A percentile compares a stretch with the other conserved stretches of the same genome.
Conservation (phyloP, 2,113 vertebrate genomes). For the Peucedramus taeniatus region DNA sequence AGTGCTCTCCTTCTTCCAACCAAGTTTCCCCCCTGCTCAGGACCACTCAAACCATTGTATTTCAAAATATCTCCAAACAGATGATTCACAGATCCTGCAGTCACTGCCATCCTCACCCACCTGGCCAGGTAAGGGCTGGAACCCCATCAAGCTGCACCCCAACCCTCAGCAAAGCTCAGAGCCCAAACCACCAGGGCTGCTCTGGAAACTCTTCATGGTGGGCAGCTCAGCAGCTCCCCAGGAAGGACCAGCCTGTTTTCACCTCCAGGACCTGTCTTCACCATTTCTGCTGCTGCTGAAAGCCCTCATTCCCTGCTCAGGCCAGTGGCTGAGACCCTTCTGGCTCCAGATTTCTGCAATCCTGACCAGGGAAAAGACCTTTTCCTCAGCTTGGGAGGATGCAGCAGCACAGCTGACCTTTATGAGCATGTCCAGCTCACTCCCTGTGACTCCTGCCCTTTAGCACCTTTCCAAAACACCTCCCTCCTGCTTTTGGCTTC, state of each 20-base stretch:
- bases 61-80: background rate
- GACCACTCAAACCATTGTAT: background rate
- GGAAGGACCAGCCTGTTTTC: background rate
- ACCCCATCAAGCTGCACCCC: background rate
- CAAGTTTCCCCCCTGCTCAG: background rate
- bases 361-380: background rate
- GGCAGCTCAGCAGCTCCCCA: background rate
- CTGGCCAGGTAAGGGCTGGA: background rate
- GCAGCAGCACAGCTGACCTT: background rate
- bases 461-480: background rate
- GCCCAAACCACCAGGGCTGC: background rate
- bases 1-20: background rate
- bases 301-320: background rate
- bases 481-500: background rate
- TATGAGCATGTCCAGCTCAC: accelerated
- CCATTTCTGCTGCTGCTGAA: background rate
- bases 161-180: background rate
- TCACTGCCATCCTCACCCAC: background rate
- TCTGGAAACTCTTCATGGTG: background rate
- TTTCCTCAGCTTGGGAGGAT: background rate
- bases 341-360: background rate
- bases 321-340: background rate
- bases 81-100: background rate
- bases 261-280: background rate
- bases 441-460: background rate